These are phyloP conservation scores for Aphelocoma californica DNA, from an alignment of 2,797 vertebrate species.

Conservation along the genomic window DNA sequence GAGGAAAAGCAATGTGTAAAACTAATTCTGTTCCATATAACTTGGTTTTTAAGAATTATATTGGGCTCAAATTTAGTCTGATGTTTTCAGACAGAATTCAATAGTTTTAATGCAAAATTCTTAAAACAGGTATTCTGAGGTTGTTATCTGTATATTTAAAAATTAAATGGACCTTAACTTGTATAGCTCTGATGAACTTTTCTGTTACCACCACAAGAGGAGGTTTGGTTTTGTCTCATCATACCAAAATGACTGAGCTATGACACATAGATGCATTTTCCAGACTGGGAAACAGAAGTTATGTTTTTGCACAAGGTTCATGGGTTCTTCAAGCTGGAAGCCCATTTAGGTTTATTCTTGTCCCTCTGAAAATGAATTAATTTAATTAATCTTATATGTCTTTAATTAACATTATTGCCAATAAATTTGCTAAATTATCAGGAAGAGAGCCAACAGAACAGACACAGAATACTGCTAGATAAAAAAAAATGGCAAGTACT, in stretches of 20 bases:
- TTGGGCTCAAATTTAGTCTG: not conserved
- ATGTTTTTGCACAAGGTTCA: not conserved
- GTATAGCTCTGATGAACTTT: not conserved
- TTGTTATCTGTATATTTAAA: not conserved
- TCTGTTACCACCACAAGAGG: not conserved
- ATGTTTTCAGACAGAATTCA: not conserved
- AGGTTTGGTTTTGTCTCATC: not conserved
- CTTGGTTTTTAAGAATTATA: not conserved
- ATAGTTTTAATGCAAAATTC: not conserved
- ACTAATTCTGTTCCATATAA: not conserved
- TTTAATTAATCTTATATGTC: not conserved
- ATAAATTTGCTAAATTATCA: not conserved
- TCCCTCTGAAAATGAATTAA: not conserved
- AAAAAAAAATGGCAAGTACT: not conserved
- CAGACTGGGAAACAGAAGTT: not conserved
- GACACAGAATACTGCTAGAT: not conserved
- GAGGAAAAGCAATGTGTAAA: not conserved
- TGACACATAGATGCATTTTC: not conserved
- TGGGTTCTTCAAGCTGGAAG: not conserved
- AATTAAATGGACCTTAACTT: rapidly evolving
- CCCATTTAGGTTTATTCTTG: not conserved
- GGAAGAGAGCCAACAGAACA: not conserved
- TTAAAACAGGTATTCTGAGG: not conserved
- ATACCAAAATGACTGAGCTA: not conserved
- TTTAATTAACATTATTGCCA: not conserved